Evolutionary conservation across 1,140 invertebrate species (phyloP).

Genomic region (Halictus rubicundus): DNA sequence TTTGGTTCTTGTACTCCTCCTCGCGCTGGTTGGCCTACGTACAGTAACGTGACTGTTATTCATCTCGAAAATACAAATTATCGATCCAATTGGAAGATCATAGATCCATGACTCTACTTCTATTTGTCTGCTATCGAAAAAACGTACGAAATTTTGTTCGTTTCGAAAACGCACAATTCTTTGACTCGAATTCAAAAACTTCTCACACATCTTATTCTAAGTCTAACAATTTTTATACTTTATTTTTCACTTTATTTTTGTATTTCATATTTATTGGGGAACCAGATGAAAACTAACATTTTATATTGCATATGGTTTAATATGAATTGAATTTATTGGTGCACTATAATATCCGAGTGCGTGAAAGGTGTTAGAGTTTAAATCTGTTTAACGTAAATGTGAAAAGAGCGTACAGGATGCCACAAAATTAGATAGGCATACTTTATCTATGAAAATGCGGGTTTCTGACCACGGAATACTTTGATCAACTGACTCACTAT

Average conservation of each 20-base stretch:
- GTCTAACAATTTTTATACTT: no score
- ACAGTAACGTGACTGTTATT: conserved; percentile 62
- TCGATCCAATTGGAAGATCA: background rate
- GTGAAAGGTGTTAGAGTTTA: background rate
- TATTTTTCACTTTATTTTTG: no score
- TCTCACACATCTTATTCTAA: no score
- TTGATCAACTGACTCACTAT: background rate
- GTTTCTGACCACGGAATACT: background rate
- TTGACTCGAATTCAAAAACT: no score
- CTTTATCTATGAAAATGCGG: background rate
- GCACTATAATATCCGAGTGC: no score
- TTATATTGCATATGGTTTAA: no score
- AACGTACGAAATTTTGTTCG: background rate
- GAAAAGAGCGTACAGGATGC: background rate
- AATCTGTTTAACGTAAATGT: background rate
- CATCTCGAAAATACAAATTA: conserved; percentile 1
- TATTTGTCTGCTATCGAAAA: background rate
- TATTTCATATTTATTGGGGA: no score
- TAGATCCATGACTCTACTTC: background rate
- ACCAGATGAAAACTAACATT: no score
- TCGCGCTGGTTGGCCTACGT: conserved; percentile 99
- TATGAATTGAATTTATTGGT: no score
- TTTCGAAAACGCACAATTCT: no score
- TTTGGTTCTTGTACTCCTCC: conserved; percentile 99
- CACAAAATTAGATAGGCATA: background rate